These are phyloP conservation scores for Thermophis baileyi DNA, from an alignment of 2,113 vertebrate genomes.

Conservation along the genomic window DNA sequence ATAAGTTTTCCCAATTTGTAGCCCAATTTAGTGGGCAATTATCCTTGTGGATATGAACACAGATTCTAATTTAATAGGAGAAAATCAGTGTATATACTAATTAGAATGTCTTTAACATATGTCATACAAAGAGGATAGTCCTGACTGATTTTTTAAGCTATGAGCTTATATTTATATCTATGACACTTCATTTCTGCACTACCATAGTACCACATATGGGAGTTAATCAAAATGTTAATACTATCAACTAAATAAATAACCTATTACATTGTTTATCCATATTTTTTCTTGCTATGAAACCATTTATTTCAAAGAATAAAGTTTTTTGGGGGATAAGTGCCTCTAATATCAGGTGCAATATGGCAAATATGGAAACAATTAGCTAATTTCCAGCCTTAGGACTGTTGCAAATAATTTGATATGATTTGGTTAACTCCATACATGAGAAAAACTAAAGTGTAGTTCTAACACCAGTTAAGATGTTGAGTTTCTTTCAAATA, in stretches of 20 bases:
- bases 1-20: constrained; percentile 30
- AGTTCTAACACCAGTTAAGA: neutral
- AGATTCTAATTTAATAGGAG: constrained; percentile 45
- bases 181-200: constrained; percentile 14
- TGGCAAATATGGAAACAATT: neutral
- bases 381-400: neutral
- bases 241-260: neutral
- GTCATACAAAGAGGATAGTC: constrained; percentile 19
- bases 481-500: neutral
- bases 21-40: constrained; percentile 56
- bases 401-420: neutral
- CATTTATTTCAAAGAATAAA: neutral
- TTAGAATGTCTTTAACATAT: constrained; percentile 41
- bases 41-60: constrained; percentile 50
- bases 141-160: constrained; percentile 27
- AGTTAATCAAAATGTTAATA: neutral
- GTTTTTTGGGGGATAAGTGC: neutral
- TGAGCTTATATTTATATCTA: neutral
- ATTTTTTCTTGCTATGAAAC: neutral
- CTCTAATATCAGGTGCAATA: neutral
- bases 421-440: neutral
- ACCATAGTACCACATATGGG: neutral
- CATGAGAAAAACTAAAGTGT: neutral
- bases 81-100: constrained; percentile 51
- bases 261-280: neutral